Evolutionary conservation across 1,140 invertebrate species (phyloP).

Genomic region (Achatina immaculata): DNA sequence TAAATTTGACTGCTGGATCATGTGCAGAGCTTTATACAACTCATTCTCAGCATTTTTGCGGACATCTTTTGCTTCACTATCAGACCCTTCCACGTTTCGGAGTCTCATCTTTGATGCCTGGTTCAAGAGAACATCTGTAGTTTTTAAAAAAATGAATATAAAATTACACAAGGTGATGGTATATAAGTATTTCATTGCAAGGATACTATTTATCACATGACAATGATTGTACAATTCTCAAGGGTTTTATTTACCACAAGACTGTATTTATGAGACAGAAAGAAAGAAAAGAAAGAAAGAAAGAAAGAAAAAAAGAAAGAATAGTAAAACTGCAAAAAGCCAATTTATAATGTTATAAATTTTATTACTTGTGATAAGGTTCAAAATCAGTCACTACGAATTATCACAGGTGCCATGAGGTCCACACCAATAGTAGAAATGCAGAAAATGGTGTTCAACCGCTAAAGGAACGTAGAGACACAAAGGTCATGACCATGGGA

Average conservation of each 20-base stretch:
- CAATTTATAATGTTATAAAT: too few relatives aligned
- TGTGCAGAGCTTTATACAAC: conserved; percentile 52
- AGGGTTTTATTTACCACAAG: not conserved
- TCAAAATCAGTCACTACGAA: too few relatives aligned
- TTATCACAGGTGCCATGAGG: too few relatives aligned
- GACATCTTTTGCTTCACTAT: conserved; percentile 22
- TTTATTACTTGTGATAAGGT: too few relatives aligned
- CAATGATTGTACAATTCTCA: not conserved
- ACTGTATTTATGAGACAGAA: not conserved
- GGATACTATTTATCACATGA: not conserved
- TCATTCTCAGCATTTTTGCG: conserved; percentile 50
- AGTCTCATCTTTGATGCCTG: conserved; percentile 41
- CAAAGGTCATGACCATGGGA: too few relatives aligned
- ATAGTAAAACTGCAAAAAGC: too few relatives aligned
- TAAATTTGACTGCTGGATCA: conserved; percentile 49
- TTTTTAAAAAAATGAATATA: conserved; percentile 57
- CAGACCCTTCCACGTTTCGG: conserved; percentile 16
- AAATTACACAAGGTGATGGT: conserved; percentile 62
- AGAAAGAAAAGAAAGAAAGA: not conserved
- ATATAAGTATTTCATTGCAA: not conserved
- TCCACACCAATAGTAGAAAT: too few relatives aligned
- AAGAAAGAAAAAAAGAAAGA: not conserved
- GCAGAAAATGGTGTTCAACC: too few relatives aligned
- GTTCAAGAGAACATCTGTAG: conserved; percentile 46
- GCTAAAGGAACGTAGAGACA: too few relatives aligned